Percentiles rank a stretch among this genome's conserved stretches.
These are phyloP conservation scores for Ophion obscuratus DNA, from an alignment of 2,888 invertebrate species.

Conservation along the genomic window DNA sequence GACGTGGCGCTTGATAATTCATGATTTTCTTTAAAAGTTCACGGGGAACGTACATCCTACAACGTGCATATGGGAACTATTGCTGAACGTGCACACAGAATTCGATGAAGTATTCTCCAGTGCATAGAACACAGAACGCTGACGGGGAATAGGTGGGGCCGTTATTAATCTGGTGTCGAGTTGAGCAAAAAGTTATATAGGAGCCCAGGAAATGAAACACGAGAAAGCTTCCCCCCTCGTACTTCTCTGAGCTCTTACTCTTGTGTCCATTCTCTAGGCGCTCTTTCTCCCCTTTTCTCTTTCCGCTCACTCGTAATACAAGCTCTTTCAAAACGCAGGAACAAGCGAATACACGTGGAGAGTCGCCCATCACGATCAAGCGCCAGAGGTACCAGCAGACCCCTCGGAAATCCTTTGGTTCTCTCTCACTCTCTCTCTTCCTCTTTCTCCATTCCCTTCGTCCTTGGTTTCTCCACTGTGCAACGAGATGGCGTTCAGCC, in stretches of 20 bases:
- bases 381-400: constrained; percentile 58
- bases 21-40: too few relatives aligned
- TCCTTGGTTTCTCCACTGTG: constrained; percentile 63
- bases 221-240: constrained; percentile 79
- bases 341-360: constrained; percentile 41
- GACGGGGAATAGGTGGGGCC: constrained; percentile 80
- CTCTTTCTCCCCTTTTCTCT: constrained; percentile 59
- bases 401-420: constrained; percentile 51
- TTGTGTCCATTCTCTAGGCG: constrained; percentile 52
- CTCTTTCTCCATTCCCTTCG: constrained; percentile 48
- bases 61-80: constrained; percentile 2
- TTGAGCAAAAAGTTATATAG: constrained; percentile 84
- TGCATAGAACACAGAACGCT: constrained; percentile 73
- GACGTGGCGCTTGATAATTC: too few relatives aligned
- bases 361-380: constrained; percentile 53
- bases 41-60: too few relatives aligned
- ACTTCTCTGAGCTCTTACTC: constrained; percentile 56
- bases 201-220: constrained; percentile 85
- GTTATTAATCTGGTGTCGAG: constrained; percentile 85
- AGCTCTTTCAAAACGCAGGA: constrained; percentile 39
- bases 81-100: constrained; percentile 73
- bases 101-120: constrained; percentile 74
- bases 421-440: constrained; percentile 21
- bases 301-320: constrained; percentile 36
- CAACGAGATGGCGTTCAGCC: constrained; percentile 75